Percentiles rank a stretch among this genome's conserved stretches.
Conservation (phyloP, 2,797 vertebrate species). For the Arvicola amphibius region DNA sequence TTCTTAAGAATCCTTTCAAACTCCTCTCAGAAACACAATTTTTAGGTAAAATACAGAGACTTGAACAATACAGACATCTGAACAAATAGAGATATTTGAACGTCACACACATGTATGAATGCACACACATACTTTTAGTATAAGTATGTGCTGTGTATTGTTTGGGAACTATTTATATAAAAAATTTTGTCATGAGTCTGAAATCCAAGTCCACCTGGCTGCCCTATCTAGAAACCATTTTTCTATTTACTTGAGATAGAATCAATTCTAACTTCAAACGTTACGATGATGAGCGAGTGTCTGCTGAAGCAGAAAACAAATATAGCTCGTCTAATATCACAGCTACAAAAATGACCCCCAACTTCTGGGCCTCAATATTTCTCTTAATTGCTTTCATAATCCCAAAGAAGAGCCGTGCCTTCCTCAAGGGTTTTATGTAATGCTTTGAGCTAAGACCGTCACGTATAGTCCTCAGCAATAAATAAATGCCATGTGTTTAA, state of each 20-base stretch:
- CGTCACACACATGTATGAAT: background rate
- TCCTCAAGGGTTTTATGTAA: constrained; percentile 49
- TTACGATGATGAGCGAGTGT: constrained; percentile 19
- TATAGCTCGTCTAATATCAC: constrained; percentile 64
- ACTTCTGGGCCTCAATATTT: constrained; percentile 63
- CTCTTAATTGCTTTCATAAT: constrained; percentile 64
- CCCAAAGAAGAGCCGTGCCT: constrained; percentile 28
- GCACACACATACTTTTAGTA: background rate
- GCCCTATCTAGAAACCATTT: constrained; percentile 33
- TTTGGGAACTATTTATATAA: constrained; percentile 47
- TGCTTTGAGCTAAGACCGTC: constrained; percentile 39
- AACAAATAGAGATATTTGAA: background rate
- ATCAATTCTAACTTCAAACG: constrained; percentile 48
- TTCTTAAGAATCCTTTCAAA: constrained; percentile 42
- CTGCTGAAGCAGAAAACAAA: constrained; percentile 57
- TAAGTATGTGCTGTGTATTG: background rate
- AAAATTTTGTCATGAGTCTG: constrained; percentile 44
- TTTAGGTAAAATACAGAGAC: constrained; percentile 27
- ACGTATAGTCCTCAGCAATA: constrained; percentile 29
- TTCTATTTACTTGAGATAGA: constrained; percentile 31
- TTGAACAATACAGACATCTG: no score
- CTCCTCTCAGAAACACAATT: background rate
- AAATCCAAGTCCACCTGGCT: constrained; percentile 58
- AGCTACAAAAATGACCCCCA: constrained; percentile 57
- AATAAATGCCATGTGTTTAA: constrained; percentile 29